A percentile compares a stretch with the other conserved stretches of the same genome.
These are phyloP conservation scores for Solenopsis invicta DNA, from an alignment of 1,140 invertebrate genomes.

Conservation along the genomic window DNA sequence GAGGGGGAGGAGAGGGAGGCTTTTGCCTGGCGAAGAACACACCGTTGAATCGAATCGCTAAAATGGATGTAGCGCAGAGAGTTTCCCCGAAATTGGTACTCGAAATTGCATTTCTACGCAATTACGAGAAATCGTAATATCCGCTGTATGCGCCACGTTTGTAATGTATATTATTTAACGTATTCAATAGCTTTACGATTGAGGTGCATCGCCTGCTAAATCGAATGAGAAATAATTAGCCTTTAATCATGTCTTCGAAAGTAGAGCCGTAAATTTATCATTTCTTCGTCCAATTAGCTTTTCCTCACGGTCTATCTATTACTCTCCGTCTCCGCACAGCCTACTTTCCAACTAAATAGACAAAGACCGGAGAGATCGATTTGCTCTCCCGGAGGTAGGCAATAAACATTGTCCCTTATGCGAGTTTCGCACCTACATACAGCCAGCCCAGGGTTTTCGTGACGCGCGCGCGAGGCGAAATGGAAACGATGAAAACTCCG, in stretches of 20 bases:
- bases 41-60: background rate
- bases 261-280: background rate
- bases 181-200: background rate
- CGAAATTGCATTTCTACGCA: constrained; percentile 18
- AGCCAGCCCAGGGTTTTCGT: constrained; percentile 33
- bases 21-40: background rate
- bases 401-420: constrained; percentile 58
- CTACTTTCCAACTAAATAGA: constrained; percentile 5
- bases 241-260: background rate
- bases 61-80: background rate
- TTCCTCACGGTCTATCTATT: background rate
- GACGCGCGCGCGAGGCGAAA: constrained; percentile 48
- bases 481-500: constrained; percentile 64
- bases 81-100: background rate
- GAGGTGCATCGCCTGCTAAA: background rate
- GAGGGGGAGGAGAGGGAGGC: background rate
- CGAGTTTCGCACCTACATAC: constrained; percentile 53
- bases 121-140: constrained; percentile 20
- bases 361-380: constrained; percentile 5
- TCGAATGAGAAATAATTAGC: constrained; percentile 14
- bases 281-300: constrained; percentile 6
- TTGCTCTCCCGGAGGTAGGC: constrained; percentile 43
- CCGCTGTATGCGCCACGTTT: background rate
- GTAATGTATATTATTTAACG: background rate
- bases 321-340: background rate